Evolutionary conservation across 2,797 vertebrate genomes (phyloP).

Genomic region (Podarcis lilfordi): DNA sequence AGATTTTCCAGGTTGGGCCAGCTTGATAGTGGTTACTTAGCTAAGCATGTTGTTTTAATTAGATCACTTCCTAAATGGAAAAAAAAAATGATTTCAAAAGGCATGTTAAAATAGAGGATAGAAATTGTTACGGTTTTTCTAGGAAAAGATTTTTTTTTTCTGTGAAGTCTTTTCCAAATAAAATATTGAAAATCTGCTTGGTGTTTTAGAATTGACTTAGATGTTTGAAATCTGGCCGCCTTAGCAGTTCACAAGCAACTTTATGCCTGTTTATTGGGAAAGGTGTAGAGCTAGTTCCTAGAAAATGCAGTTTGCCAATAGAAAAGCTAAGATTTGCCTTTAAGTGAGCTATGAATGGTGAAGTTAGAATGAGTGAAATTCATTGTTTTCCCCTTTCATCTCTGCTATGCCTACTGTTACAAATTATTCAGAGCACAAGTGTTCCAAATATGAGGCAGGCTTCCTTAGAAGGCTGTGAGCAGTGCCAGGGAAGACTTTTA

Average conservation of each 20-base stretch:
- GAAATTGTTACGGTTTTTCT: slow-evolving; percentile 52
- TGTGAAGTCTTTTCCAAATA: slow-evolving; percentile 21
- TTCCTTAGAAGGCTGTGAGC: background rate
- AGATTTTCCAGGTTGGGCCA: slow-evolving; percentile 39
- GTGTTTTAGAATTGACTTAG: slow-evolving; percentile 51
- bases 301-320: slow-evolving; percentile 34
- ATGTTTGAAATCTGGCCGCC: slow-evolving; percentile 18
- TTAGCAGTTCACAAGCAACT: slow-evolving; percentile 38
- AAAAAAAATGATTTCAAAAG: slow-evolving; percentile 57
- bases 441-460: background rate
- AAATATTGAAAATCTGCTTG: slow-evolving; percentile 52
- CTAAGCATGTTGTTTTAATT: slow-evolving; percentile 65
- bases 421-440: background rate
- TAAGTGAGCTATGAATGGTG: slow-evolving; percentile 35
- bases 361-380: slow-evolving; percentile 21
- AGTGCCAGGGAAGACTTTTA: background rate
- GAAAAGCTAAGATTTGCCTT: slow-evolving; percentile 31
- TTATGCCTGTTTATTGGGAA: slow-evolving; percentile 37
- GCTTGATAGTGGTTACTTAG: slow-evolving; percentile 54
- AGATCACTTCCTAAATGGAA: slow-evolving; percentile 64
- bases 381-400: slow-evolving; percentile 40
- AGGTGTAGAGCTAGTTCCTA: slow-evolving; percentile 37
- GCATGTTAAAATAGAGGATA: slow-evolving; percentile 56
- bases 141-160: slow-evolving; percentile 31
- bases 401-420: slow-evolving; percentile 24